Base-by-base conservation (phyloP, 1,140 invertebrate genomes). In the Seison nebaliae region DNA sequence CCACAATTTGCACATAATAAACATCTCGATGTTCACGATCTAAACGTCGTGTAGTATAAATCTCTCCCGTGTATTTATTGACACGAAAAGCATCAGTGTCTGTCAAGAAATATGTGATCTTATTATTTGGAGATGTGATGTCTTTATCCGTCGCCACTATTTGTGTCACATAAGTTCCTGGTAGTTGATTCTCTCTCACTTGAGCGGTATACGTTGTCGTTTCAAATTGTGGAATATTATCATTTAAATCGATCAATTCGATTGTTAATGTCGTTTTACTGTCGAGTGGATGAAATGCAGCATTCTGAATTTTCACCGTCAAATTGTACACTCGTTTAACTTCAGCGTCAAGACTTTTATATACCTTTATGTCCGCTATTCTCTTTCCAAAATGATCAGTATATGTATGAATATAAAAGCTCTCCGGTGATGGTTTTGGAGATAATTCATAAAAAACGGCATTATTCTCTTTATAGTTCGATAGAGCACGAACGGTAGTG, bases 61-160 rank as follows among this genome's bases (percentile, higher is more conserved):
- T 74, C 59, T 84, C 78, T 1, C 81, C 81, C 9, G 76, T 77
- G 52, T 83, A 73, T 51, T 72, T 66, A 60, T 84, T 80, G 54
- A 88, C 84, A 59, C 80, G 75, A 59, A 86, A 88, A 33, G n/a
- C 26, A 7, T 38, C 28, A 17, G 15, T 23, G 9, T 28, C 23
- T 14, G 19, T 32, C 9, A 38, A 40, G 4, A 26, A 43, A 34
- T 40, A 43, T 12, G 24, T 19, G 6, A 44, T 42, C 20, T 44
- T 31, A 16, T 38, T 44, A 36, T 38, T 46, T n/a, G 37, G 30
- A n/a, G 36, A 29, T n/a, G 31, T 35, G 18, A 79, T 79, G 60
- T 94, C 84, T 53, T 79, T 80, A 62, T 94, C 84, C 31, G 80
- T 77, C 16, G 84, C 83, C 55, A 81, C 76, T 46, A 93, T 77